These are phyloP conservation scores for Actenoides hombroni DNA, from an alignment of 2,113 vertebrate species.

Conservation along the genomic window DNA sequence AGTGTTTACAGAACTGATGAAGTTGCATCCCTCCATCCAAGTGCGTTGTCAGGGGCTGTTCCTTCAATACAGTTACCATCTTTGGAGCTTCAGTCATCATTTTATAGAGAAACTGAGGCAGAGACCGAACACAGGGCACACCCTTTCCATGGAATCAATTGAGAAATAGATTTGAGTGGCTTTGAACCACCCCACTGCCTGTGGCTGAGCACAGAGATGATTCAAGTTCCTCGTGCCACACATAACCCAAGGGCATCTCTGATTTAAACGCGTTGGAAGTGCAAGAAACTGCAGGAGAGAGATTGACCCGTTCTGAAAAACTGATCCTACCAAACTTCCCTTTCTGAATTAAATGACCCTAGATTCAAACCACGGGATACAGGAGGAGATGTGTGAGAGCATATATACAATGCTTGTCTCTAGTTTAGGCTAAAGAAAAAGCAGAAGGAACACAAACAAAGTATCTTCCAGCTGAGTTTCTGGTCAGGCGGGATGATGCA, in stretches of 20 bases:
- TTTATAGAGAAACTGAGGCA: neutral
- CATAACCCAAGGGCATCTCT: neutral
- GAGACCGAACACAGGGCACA: accelerated
- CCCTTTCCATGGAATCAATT: accelerated
- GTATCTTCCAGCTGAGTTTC: neutral
- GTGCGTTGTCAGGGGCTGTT: too few species aligned
- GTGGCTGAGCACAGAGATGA: neutral
- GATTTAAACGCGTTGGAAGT: neutral
- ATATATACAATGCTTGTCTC: neutral
- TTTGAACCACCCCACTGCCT: neutral
- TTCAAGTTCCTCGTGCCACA: neutral
- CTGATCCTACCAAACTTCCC: neutral
- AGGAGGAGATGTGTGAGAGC: neutral
- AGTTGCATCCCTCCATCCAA: accelerated
- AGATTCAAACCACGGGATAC: neutral
- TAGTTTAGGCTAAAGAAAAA: neutral
- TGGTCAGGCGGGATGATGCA: neutral
- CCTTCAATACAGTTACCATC: neutral
- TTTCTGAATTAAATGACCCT: neutral
- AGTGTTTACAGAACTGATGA: accelerated
- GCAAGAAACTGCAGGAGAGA: neutral
- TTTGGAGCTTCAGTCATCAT: accelerated
- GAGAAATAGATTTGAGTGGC: neutral
- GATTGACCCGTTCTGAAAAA: accelerated
- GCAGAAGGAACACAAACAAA: neutral